A percentile compares a stretch with the other conserved stretches of the same genome.
Conservation (phyloP, 1,140 invertebrate species). For the Scaptomyza hsui region DNA sequence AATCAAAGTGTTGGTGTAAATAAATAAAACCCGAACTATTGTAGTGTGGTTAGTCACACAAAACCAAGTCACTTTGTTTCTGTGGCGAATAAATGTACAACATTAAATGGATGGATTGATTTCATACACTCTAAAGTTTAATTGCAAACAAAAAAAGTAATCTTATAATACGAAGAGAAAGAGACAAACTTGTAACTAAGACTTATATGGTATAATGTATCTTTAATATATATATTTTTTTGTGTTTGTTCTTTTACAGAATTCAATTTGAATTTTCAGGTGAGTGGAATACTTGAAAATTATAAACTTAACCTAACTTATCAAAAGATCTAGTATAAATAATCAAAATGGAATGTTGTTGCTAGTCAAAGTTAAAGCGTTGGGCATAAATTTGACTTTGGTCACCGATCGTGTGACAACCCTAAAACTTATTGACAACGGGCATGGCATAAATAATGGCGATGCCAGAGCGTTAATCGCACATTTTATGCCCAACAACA, state of each 20-base stretch:
- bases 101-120: not conserved
- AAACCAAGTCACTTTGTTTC: not conserved
- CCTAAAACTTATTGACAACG: conserved; percentile 65
- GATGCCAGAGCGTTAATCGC: conserved; percentile 68
- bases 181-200: no score
- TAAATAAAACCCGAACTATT: conserved; percentile 12
- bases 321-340: not conserved
- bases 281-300: no score
- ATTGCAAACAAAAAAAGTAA: no score
- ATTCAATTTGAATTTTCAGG: no score
- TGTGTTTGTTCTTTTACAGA: no score
- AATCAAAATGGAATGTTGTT: conserved; percentile 4
- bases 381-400: conserved; percentile 47
- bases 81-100: not conserved
- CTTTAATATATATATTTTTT: no score
- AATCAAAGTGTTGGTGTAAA: conserved; percentile 11
- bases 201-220: no score
- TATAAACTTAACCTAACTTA: no score
- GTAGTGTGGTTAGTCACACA: not conserved
- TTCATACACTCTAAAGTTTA: not conserved
- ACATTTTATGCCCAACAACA: conserved; percentile 60
- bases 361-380: conserved; percentile 33
- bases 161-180: no score
- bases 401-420: conserved; percentile 54
- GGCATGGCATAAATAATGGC: conserved; percentile 65